Evolutionary conservation across 2,888 invertebrate species (phyloP), one percentile per base, ranked within the genome.

Genomic region (Lasioglossum vierecki): DNA sequence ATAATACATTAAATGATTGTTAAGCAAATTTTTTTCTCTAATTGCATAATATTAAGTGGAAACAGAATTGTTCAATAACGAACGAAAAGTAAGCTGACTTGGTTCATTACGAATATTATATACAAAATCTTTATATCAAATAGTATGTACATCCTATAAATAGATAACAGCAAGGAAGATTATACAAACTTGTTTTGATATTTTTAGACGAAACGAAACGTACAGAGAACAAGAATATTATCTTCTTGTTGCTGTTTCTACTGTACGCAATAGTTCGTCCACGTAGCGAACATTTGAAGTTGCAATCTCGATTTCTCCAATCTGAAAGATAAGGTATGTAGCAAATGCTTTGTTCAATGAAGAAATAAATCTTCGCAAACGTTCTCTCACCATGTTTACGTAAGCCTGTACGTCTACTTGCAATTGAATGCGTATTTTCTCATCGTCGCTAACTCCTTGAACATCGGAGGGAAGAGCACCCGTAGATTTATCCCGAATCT

Each of bases 391-490:
- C 95, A 96, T 96, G 88, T 96, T 95, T 26, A 96, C 96, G 95
- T 98, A 99, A 88, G 96, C 96, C 70, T 96, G 96, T 1, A 99
- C 98, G 95, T 99, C 99, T 35, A 98, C 96, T 90, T 97, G 97
- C 53, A 99, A 96, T 94, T 99, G 99, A 82, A 98, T 96, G 71
- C 99, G 96, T 93, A 99, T 99, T 95, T 99, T 99, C 94, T 98
- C 98, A 94, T 99, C 99, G 93, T 99, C 99, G 44, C 97, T 97
- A 88, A 97, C 95, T n/a, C 96, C 96, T 72, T 96, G 96, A 87
- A 94, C 95, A 86, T 96, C 97, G 82, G 94, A 95, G 80, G 95
- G 93, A 85, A 95, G 95, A 78, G 92, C 90, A 79, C 93, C 94
- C 18, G 92, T 92, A 15, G 95, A 94, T 93, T 96, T 96, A 83